A percentile compares a stretch with the other conserved stretches of the same genome.
Evolutionary conservation across 2,888 invertebrate genomes (phyloP).

Genomic region (Argyra leucocephala): DNA sequence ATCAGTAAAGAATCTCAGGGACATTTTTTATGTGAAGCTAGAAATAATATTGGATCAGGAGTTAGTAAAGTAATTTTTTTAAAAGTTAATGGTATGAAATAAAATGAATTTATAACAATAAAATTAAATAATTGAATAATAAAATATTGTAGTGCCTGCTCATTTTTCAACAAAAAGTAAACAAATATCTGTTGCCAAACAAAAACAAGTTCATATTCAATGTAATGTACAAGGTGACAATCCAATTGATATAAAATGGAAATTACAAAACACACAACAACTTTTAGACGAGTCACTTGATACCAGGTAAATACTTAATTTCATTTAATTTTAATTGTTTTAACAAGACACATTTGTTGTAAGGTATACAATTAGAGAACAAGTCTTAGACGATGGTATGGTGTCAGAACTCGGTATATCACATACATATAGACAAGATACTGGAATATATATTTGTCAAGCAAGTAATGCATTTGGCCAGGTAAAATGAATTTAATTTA

Average conservation of each 20-base stretch:
- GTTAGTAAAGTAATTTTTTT: constrained; percentile 85
- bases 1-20: constrained; percentile 82
- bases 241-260: constrained; percentile 78
- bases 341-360: neutral
- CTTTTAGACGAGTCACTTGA: constrained; percentile 62
- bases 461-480: constrained; percentile 84
- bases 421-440: constrained; percentile 78
- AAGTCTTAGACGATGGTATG: constrained; percentile 67
- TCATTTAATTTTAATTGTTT: constrained; percentile 13
- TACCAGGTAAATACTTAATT: constrained; percentile 56
- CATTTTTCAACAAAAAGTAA: constrained; percentile 74
- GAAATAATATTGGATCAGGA: constrained; percentile 82
- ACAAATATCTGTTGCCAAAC: constrained; percentile 72
- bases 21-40: constrained; percentile 85
- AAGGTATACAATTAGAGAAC: constrained; percentile 66
- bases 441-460: constrained; percentile 77
- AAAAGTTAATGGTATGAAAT: constrained; percentile 72
- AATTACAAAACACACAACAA: constrained; percentile 57
- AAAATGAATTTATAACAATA: neutral
- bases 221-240: constrained; percentile 83
- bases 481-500: constrained; percentile 45
- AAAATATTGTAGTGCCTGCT: constrained; percentile 55
- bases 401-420: constrained; percentile 77
- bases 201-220: constrained; percentile 72
- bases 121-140: constrained; percentile 17